Evolutionary conservation across 2,888 invertebrate genomes (phyloP).

Genomic region (Heliconius ismenius): DNA sequence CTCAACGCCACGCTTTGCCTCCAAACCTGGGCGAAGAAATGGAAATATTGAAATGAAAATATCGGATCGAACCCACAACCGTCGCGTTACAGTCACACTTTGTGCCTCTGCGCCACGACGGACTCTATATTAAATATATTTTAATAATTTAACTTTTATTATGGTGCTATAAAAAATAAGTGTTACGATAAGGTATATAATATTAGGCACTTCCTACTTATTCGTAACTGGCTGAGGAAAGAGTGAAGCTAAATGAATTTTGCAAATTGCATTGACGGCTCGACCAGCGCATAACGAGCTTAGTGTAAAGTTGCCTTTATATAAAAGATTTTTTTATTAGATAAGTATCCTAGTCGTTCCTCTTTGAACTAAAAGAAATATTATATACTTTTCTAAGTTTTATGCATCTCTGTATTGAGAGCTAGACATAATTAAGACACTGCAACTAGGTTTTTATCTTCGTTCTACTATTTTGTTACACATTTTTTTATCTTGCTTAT

Average conservation of each 20-base stretch:
- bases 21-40: too few relatives aligned
- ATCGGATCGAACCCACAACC: too few relatives aligned
- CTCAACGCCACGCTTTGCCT: too few relatives aligned
- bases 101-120: too few relatives aligned
- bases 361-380: conserved; percentile 21
- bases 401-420: neutral
- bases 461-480: too few relatives aligned
- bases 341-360: conserved; percentile 5
- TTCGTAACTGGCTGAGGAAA: neutral
- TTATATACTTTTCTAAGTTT: neutral
- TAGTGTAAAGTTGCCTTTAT: conserved; percentile 17
- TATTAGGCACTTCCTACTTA: neutral
- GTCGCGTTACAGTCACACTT: too few relatives aligned
- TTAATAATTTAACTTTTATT: neutral
- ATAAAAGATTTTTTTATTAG: conserved; percentile 2
- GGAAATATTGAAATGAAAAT: too few relatives aligned
- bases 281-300: conserved; percentile 14
- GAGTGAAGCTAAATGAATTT: conserved; percentile 19
- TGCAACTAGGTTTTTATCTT: neutral
- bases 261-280: conserved; percentile 16
- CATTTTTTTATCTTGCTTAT: too few relatives aligned
- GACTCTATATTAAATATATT: neutral
- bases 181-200: neutral
- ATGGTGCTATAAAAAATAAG: neutral
- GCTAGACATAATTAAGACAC: neutral